A percentile compares a stretch with the other conserved stretches of the same genome.
These are phyloP conservation scores for Psococerastis gibbosa DNA, from an alignment of 2,888 invertebrate species.

Conservation along the genomic window DNA sequence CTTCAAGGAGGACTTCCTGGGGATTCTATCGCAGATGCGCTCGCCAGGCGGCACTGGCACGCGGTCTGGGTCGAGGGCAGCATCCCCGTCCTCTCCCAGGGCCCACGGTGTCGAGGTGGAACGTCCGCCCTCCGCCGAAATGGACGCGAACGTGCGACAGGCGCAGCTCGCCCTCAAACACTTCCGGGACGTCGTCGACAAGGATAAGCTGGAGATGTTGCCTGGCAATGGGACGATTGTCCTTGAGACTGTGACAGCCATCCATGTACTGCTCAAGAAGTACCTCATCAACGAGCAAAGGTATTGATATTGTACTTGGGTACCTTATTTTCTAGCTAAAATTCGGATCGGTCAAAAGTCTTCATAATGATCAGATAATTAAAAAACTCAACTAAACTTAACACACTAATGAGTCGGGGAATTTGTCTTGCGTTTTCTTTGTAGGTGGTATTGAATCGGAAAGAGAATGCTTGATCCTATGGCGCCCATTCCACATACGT, in stretches of 20 bases:
- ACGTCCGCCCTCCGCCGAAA: constrained; percentile 41
- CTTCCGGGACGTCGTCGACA: constrained; percentile 81
- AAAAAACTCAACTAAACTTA: too few relatives aligned
- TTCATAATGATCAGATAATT: constrained; percentile 9
- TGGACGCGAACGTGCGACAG: constrained; percentile 54
- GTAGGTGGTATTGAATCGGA: too few relatives aligned
- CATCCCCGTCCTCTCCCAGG: constrained; percentile 21
- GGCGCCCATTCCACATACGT: too few relatives aligned
- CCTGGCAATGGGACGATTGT: constrained; percentile 88
- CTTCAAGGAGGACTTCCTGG: constrained; percentile 82
- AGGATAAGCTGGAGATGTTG: constrained; percentile 80
- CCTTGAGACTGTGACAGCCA: constrained; percentile 76
- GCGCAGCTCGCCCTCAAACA: constrained; percentile 64
- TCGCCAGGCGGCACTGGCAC: constrained; percentile 35
- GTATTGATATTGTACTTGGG: constrained; percentile 27
- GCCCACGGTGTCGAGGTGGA: constrained; percentile 18
- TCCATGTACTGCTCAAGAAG: constrained; percentile 43
- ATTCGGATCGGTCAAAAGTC: constrained; percentile 6
- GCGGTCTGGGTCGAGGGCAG: constrained; percentile 25
- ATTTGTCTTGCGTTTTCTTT: too few relatives aligned
- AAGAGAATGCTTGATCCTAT: too few relatives aligned
- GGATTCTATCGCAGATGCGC: constrained; percentile 77
- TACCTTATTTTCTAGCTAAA: constrained; percentile 12
- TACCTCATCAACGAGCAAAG: constrained; percentile 33
- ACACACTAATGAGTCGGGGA: too few relatives aligned